Evolutionary conservation across 2,888 invertebrate species (phyloP), one percentile per base, ranked within the genome.

Genomic region (Gordius sp.): DNA sequence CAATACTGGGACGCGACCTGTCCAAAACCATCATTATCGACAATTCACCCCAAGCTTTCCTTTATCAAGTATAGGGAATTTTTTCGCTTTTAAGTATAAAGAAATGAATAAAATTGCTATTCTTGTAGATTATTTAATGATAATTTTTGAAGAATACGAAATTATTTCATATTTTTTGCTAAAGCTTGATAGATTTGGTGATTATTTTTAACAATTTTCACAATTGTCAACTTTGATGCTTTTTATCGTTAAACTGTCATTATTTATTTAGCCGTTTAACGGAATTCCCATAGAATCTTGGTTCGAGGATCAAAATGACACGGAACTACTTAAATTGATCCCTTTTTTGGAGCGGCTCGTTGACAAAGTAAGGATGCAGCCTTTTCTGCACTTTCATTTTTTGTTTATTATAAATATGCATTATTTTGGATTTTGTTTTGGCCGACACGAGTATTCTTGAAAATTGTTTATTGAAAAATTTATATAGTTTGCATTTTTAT

Each of bases 261-360:
- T 33, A 13, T 62, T 60, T 61, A 72, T 73, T 60, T 75, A 85
- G 78, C 69, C 87, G 59, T 84, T 86, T 71, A 89, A 89, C 71
- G 89, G 89, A 26, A 87, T 89, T 62, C 89, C 89, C 0, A 89
- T 91, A 63, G 86, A 86, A 73, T 85, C 85, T 69, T 89, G 89
- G 89, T 91, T 87, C 71, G 79, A 82, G 62, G 86, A 87, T 72
- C 77, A 79, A 65, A 77, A 76, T 57, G 89, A 89, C 72, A 78
- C 78, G 39, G 89, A 89, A 67, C 75, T 91, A 57, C 77, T 86
- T 64, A 86, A 87, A 67, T 72, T 89, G 63, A 72, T 89, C 70
- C 87, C 87, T 28, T 87, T 89, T 73, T 73, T 91, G 63, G 84
- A 87, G n/a, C n/a, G n/a, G n/a, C n/a, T n/a, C n/a, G n/a, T n/a